Evolutionary conservation across 2,113 vertebrate genomes (phyloP), one percentile per base, ranked within the genome.

Genomic region (Silurus glanis): DNA sequence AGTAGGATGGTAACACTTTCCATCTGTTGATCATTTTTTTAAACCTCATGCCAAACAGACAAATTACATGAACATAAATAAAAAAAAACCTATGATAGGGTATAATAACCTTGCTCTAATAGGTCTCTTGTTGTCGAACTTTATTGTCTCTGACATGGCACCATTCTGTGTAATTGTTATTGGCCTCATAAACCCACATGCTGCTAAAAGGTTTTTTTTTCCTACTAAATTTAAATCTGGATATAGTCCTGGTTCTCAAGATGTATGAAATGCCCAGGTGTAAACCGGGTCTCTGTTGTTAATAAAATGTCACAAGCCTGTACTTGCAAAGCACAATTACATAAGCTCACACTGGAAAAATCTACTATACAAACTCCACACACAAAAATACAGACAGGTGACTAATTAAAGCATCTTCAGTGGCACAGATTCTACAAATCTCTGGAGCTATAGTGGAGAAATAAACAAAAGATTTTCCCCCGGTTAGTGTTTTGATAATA

Each of bases 271-370:
- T 66, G n/a, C 28, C n/a, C n/a, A 66, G n/a, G 23, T 66, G 28
- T 66, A 66, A 66, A 28, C 12, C 13, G 51, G 21, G 78, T 10
- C 9, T 59, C 23, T 8, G 6, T 10, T 69, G 3, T 69, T 58
- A 56, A 56, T 64, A 53, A 82, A 76, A 76, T 61, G 55, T 80
- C 82, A 89, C 85, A 81, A 89, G 86, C 85, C 67, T 76, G 64
- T 58, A 89, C 25, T 59, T 8, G 37, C 55, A 5, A 90, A 66
- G 78, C 82, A 88, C 84, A 81, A 84, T 25, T 8, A 72, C 82
- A 88, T 83, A 79, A 87, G 82, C 85, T 59, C 59, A 59, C 51
- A 86, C 49, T 51, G 21, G 6, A 21, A 75, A 75, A n/a, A 53
- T 53, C 21, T 85, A 83, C 3, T 12, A 82, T 21, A 72, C 55